Evolutionary conservation across 2,888 invertebrate genomes (phyloP), one percentile per base, ranked within the genome.

Genomic region (Thalpophila matura): DNA sequence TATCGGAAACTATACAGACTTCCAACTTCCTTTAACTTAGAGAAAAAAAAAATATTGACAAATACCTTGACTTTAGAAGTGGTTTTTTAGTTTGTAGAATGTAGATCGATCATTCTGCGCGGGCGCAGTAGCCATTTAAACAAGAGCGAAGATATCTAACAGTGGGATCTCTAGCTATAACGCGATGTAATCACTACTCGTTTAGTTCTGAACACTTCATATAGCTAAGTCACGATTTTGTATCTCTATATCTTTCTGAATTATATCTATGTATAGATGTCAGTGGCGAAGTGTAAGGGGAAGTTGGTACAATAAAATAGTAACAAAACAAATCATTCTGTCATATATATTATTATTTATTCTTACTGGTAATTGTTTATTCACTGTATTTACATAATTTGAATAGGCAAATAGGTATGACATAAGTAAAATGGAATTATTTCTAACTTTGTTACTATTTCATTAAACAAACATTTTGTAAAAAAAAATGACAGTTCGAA

Each of bases 181-280:
- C 18, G 7, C 33, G 68, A 65, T 59, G 18, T 2, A 12, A 68
- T 65, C 50, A 27, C 38, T 46, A 1, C 22, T 33, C 27, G n/a
- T 24, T 29, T 59, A 59, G n/a, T 18, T 14, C 31, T 50, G 38
- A 68, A 35, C 59, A 67, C 33, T 49, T 27, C 6, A 24, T 26
- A 26, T 37, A 38, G 12, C 9, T 18, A 3, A 10, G 14, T 45
- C 58, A 45, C 18, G 67, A 49, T 2, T 26, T 0, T 26, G 14
- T 18, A 16, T 35, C 7, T 26, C 0, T 43, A 20, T 9, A 16
- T 16, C 9, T 61, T 40, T 29, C 4, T 4, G 3, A 47, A 31
- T 40, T n/a, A 40, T 4, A 7, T 14, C 1, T 5, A 24, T 20
- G 9, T 29, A 10, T 7, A 4, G 1, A 24, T 33, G 10, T 45